Conservation (phyloP, 1,140 invertebrate species). For the Laodelphax striatellus region DNA sequence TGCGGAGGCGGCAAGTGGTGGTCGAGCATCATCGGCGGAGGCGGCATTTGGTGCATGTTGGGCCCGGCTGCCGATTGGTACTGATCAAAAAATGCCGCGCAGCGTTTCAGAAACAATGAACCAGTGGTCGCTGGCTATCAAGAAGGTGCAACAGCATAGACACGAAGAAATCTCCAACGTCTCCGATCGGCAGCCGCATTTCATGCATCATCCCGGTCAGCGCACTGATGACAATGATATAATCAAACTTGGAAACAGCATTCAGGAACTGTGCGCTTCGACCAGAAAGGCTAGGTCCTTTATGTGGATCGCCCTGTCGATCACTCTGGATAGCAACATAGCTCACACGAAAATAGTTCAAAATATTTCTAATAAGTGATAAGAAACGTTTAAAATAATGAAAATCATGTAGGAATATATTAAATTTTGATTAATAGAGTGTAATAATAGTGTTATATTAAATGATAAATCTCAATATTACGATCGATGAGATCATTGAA, state of each 20-base stretch:
- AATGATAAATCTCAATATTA: no score
- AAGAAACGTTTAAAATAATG: no score
- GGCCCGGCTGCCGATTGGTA: constrained; percentile 27
- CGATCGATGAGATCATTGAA: no score
- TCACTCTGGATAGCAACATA: constrained; percentile 34
- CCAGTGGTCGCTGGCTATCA: constrained; percentile 51
- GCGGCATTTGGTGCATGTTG: constrained; percentile 29
- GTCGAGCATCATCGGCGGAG: constrained; percentile 45
- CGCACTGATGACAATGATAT: constrained; percentile 37
- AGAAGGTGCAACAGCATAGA: constrained; percentile 48
- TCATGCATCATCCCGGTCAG: constrained; percentile 15
- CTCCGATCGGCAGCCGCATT: constrained; percentile 37
- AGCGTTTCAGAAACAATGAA: constrained; percentile 48
- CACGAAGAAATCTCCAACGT: constrained; percentile 53
- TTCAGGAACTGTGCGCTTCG: constrained; percentile 42
- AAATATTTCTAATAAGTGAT: no score
- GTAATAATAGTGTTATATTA: no score
- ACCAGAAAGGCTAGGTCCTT: constrained; percentile 46
- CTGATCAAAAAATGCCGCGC: constrained; percentile 35
- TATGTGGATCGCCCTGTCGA: constrained; percentile 48
- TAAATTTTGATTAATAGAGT: no score
- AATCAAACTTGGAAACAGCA: constrained; percentile 43
- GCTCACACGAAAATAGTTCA: no score
- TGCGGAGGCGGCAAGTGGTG: no score
- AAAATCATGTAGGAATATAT: no score